Evolutionary conservation across 2,888 invertebrate species (phyloP).

Genomic region (Seladonia tumulorum): DNA sequence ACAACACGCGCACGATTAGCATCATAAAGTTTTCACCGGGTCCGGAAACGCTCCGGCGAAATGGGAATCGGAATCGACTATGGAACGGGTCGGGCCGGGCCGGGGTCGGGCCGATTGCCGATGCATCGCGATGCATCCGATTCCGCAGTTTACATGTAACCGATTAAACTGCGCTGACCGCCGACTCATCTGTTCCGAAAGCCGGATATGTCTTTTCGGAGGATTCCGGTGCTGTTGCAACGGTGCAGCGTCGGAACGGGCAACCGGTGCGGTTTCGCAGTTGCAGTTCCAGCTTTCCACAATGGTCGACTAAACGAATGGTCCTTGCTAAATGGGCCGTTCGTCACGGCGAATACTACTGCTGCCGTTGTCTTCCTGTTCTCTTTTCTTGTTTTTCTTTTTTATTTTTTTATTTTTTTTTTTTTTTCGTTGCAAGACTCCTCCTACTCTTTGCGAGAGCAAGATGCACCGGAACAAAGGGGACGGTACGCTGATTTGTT

Average conservation of each 20-base stretch:
- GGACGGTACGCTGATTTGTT: background rate
- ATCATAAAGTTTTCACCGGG: conserved; percentile 42
- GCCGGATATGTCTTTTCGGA: conserved; percentile 55
- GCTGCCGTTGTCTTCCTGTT: background rate
- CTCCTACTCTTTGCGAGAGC: background rate
- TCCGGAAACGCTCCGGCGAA: conserved; percentile 32
- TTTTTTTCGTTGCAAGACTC: background rate
- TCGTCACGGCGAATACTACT: conserved; percentile 5
- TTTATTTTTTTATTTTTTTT: background rate
- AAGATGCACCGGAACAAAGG: background rate
- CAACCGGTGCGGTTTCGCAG: conserved; percentile 37
- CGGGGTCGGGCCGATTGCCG: too few species aligned
- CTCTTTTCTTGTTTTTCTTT: too few species aligned
- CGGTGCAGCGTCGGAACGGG: conserved; percentile 28
- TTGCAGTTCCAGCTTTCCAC: conserved; percentile 37
- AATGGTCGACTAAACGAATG: conserved; percentile 56
- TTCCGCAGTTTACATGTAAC: conserved; percentile 57
- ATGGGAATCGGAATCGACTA: conserved; percentile 53
- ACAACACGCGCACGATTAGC: conserved; percentile 51
- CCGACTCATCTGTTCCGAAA: conserved; percentile 51
- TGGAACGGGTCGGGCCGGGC: background rate
- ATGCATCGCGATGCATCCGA: conserved; percentile 44
- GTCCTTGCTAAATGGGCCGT: conserved; percentile 34
- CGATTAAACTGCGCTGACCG: conserved; percentile 57
- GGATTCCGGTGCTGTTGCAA: conserved; percentile 42